Conservation (phyloP, 2,113 vertebrate genomes). For the Notechis scutatus region DNA sequence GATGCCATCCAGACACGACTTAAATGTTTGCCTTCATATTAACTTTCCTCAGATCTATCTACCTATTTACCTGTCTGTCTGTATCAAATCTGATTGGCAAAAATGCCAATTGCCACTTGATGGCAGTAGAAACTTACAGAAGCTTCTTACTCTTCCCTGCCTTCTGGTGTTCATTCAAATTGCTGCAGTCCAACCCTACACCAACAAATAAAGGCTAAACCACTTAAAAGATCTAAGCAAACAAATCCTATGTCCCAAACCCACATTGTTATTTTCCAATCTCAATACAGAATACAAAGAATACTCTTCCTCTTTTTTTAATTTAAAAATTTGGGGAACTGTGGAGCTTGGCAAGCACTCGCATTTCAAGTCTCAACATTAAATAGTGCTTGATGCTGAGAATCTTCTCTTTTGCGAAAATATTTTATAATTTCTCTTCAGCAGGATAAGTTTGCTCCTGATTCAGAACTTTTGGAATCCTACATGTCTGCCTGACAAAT, state of each 20-base stretch:
- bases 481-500: background rate
- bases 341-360: background rate
- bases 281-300: background rate
- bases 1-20: background rate
- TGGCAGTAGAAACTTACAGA: background rate
- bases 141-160: background rate
- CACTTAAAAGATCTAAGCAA: background rate
- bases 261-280: background rate
- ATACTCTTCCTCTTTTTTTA: too few relatives aligned
- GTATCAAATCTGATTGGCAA: background rate
- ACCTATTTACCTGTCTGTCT: background rate
- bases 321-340: background rate
- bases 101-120: background rate
- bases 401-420: background rate
- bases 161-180: background rate
- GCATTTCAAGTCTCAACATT: background rate
- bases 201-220: background rate
- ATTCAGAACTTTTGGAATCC: background rate
- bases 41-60: background rate
- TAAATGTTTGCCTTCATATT: background rate
- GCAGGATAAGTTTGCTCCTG: background rate
- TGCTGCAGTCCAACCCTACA: background rate
- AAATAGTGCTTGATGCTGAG: background rate
- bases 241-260: background rate
- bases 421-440: background rate